Percentiles rank a stretch among this genome's conserved stretches.
Evolutionary conservation across 2,797 vertebrate genomes (phyloP).

Genomic region (Alosa sapidissima): DNA sequence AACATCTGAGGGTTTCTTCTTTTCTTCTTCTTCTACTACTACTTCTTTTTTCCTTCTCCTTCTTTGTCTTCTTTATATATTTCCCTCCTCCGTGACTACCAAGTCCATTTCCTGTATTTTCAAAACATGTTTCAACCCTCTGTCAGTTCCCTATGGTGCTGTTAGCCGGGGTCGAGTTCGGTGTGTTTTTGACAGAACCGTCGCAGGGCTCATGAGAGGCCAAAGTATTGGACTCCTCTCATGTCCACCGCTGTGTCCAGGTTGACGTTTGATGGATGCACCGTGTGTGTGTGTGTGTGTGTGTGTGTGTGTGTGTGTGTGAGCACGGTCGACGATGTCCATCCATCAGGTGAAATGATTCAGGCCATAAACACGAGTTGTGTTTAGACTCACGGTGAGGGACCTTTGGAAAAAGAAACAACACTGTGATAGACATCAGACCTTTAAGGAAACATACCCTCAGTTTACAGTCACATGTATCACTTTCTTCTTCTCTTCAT

Average conservation of each 20-base stretch:
- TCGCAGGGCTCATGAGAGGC: not conserved
- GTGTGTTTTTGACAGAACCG: not conserved
- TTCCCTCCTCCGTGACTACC: not conserved
- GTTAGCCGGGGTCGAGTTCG: not conserved
- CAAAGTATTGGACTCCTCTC: conserved; percentile 15
- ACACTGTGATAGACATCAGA: not conserved
- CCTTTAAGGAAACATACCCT: not conserved
- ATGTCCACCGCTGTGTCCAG: not conserved
- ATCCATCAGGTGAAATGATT: conserved; percentile 12
- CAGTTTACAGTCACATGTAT: not conserved
- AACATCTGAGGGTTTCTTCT: too few relatives aligned
- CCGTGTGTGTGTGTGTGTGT: conserved; percentile 24
- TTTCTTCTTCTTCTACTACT: not conserved
- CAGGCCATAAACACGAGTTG: not conserved
- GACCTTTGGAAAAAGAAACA: not conserved
- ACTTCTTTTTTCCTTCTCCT: not conserved
- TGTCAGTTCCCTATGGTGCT: not conserved
- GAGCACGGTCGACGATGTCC: not conserved
- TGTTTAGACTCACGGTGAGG: not conserved
- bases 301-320: conserved; percentile 18
- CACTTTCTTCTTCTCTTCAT: not conserved
- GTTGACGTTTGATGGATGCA: conserved; percentile 14
- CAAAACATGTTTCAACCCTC: conserved; percentile 9
- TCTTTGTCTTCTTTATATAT: not conserved
- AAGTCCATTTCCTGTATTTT: not conserved